Evolutionary conservation across 2,113 vertebrate genomes (phyloP).

Genomic region (Edolisoma coerulescens): DNA sequence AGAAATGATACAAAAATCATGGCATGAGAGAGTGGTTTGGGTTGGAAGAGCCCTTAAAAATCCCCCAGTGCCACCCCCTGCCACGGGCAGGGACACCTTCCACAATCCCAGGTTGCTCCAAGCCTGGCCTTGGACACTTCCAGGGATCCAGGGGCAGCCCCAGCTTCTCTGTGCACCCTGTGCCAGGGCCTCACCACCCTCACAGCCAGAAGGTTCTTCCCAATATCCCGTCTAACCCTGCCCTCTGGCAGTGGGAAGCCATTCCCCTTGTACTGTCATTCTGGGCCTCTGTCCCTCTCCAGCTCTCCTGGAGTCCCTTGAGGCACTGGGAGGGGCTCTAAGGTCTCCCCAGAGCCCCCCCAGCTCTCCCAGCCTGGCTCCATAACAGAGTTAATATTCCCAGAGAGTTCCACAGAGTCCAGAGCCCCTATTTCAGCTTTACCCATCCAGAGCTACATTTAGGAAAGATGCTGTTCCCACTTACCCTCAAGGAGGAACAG

Average conservation of each 20-base stretch:
- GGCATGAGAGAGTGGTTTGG: neutral
- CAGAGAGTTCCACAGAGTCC: neutral
- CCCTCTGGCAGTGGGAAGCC: neutral
- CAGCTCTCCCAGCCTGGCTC: neutral
- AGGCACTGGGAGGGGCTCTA: neutral
- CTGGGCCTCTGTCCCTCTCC: neutral
- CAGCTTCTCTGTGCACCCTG: neutral
- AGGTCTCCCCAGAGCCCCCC: neutral
- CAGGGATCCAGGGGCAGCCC: neutral
- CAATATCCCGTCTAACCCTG: accelerated
- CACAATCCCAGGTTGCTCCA: accelerated
- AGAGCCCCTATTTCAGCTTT: accelerated
- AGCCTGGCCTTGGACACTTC: neutral
- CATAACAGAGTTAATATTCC: neutral
- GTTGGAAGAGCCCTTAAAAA: neutral
- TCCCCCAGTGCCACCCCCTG: neutral
- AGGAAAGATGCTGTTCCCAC: neutral
- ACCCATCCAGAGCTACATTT: accelerated
- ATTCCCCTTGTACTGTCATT: neutral
- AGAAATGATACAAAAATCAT: neutral
- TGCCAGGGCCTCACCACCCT: neutral
- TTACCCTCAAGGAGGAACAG: neutral
- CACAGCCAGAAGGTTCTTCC: neutral
- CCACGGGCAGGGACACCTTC: neutral
- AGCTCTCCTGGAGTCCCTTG: neutral